Base-by-base conservation (phyloP, 1,140 invertebrate genomes). In the Nasonia longicornis region DNA sequence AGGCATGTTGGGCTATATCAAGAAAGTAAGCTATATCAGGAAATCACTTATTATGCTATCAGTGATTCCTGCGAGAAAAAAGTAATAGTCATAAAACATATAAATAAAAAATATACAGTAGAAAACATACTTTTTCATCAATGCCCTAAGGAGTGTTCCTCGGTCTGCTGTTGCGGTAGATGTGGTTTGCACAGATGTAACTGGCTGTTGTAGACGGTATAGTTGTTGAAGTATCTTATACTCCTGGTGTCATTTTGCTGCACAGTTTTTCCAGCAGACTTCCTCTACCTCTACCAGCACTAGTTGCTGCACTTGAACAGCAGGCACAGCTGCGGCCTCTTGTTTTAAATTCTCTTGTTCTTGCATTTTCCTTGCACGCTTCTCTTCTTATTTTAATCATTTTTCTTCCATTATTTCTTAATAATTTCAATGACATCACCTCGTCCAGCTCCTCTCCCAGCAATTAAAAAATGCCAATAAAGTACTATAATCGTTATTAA, bases 361-460 rank as follows among this genome's bases (percentile, higher is more conserved):
- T 63, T 26, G 12, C 20, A 14, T 22, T 26, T 22, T 10, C 31
- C 71, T 20, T 2, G 22, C n/a, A 22, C 20, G 26, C 16, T 66
- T 16, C 22, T 58, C 42, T 72, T 63, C 70, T 58, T 81, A 63
- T 75, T 31, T 31, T 63, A 70, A 45, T 42, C 58, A 70, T 22
- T 76, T 45, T 63, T 75, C 42, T 77, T 81, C 26, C 45, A 75
- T 84, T 10, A 84, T 22, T 48, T 80, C 77, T 64, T 80, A 38
- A 76, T 29, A n/a, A 80, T 80, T 8, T 85, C 69, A 0, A 86
- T 4, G 0, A 79, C 1, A 12, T 2, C n/a, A 3, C 85, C 84
- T 6, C 83, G 38, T 42, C 85, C 84, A 20, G 20, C n/a, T 10
- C 81, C 79, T 20, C 70, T 67, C 0, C 77, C 85, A 85, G 26